These are phyloP conservation scores for Diaprepes abbreviatus DNA, from an alignment of 2,888 invertebrate species.

Conservation along the genomic window DNA sequence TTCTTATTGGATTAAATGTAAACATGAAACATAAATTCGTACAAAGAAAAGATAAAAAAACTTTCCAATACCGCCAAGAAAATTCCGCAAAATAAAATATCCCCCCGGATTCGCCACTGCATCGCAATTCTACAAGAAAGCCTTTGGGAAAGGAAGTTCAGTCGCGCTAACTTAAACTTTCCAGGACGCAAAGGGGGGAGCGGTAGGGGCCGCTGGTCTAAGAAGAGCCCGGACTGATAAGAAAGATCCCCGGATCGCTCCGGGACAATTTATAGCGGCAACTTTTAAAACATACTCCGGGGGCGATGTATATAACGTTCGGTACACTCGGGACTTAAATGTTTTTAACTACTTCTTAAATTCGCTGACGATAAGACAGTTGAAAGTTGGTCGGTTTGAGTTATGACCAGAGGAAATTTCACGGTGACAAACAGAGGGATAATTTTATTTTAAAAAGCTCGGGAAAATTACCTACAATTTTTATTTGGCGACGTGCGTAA, in stretches of 20 bases:
- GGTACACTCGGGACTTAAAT: conserved; percentile 63
- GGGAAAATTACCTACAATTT: too few relatives aligned
- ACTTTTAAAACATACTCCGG: conserved; percentile 69
- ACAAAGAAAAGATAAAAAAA: too few relatives aligned
- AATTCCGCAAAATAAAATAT: not conserved
- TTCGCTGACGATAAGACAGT: conserved; percentile 54
- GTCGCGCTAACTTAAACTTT: conserved; percentile 35
- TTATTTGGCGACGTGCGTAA: too few relatives aligned
- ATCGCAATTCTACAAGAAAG: conserved; percentile 30
- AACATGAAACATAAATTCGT: too few relatives aligned
- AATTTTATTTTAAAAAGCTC: not conserved
- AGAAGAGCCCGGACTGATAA: conserved; percentile 67
- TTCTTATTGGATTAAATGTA: too few relatives aligned
- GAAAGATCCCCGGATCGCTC: conserved; percentile 68
- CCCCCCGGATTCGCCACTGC: conserved; percentile 17
- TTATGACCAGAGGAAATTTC: conserved; percentile 31
- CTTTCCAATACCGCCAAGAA: too few relatives aligned
- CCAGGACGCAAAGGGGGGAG: conserved; percentile 37
- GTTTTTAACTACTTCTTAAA: conserved; percentile 61
- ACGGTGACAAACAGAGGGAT: conserved; percentile 7
- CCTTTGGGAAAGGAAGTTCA: conserved; percentile 45
- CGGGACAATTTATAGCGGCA: conserved; percentile 69
- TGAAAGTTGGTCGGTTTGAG: conserved; percentile 35
- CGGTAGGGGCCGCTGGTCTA: conserved; percentile 57
- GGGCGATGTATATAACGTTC: conserved; percentile 66